Conservation (phyloP, 2,113 vertebrate species). For the Ciconia maguari region DNA sequence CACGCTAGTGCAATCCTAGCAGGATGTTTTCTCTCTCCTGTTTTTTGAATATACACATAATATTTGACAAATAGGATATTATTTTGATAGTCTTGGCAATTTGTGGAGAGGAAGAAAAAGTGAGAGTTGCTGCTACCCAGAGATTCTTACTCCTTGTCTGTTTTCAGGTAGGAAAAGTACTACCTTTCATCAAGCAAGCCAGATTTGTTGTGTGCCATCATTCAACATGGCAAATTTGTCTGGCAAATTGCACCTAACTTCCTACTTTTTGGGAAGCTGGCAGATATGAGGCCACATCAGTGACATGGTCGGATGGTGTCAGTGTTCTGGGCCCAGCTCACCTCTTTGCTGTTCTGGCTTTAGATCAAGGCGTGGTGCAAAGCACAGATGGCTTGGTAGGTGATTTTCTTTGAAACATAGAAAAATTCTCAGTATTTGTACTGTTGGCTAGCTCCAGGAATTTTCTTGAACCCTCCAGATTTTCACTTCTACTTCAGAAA, state of each 20-base stretch:
- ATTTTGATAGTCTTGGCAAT: neutral
- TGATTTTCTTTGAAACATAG: neutral
- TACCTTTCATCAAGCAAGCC: neutral
- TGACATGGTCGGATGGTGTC: neutral
- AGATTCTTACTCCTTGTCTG: neutral
- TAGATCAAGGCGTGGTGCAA: neutral
- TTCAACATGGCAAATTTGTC: neutral
- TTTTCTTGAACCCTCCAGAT: slow-evolving; percentile 6
- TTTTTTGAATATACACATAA: neutral
- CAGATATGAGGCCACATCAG: neutral
- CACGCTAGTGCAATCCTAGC: neutral
- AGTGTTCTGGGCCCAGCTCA: neutral
- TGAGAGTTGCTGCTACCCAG: neutral
- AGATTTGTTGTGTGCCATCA: neutral
- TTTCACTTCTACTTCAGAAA: neutral
- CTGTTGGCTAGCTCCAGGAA: neutral
- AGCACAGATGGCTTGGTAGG: slow-evolving; percentile 7
- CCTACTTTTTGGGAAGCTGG: neutral
- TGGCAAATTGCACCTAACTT: neutral
- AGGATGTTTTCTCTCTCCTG: neutral
- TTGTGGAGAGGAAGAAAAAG: neutral
- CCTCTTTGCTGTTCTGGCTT: neutral
- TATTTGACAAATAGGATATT: neutral
- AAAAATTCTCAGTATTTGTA: neutral
- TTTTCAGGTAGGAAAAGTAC: neutral